Base-by-base conservation (phyloP, 2,797 vertebrate genomes). In the Ciconia nigra region DNA sequence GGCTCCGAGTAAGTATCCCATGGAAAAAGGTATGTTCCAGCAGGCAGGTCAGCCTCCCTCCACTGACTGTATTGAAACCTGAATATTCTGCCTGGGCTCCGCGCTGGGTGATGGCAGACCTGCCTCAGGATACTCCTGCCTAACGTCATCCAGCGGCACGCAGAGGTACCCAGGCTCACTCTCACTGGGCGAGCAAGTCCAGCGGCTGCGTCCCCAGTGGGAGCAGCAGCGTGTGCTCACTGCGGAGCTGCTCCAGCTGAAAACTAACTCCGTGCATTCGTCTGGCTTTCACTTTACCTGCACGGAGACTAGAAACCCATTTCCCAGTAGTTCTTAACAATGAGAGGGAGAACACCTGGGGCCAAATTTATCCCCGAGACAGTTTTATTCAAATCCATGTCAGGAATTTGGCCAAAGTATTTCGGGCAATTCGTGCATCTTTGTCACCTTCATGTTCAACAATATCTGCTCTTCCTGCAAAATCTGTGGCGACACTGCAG, bases 221-320 rank as follows among this genome's bases (percentile, higher is more conserved):
- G 52, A 57, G 42, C 49, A 33, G 57, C 24, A 15, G 42, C 13
- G 1, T 4, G 11, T 5, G 4, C 66, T 57, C 5, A 2, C 26
- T 9, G 55, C 7, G 2, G 24, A n/a, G 58, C 52, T 20, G 28
- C 25, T 71, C 35, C 9, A 1, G 7, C 62, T 35, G 12, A 20
- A 39, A 39, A 22, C 1, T 7, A 41, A 0, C 71, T 31, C 82
- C 0, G 0, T 12, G 46, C 31, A 1, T 20, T 42, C 4, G 0
- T 26, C 83, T 46, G 61, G 19, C 51, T 44, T 8, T 42, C 31
- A 2, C 51, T n/a, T 31, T 0, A 26, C 79, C 74, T 71, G 26
- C 61, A 2, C 0, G 0, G 39, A 49, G 26, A 5, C 42, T 4
- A 4, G 39, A 63, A 72, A 24, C n/a, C 3, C 41, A 2, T 8